phyloP scores from a whole-genome alignment of 35 echinoderm and acorn worm genomes.

The Acanthaster planci region DNA sequence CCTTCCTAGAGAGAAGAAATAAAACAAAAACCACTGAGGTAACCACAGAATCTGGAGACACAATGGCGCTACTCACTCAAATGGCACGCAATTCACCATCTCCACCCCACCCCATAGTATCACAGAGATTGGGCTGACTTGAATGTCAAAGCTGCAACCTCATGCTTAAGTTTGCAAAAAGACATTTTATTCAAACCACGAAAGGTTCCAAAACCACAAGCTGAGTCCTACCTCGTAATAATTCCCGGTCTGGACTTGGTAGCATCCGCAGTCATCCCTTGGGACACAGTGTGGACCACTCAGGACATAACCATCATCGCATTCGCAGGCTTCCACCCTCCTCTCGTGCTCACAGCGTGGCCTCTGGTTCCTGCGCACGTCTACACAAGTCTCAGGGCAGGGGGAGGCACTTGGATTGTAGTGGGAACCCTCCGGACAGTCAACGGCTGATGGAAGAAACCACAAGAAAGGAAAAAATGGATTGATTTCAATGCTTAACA shows the following conservation, averaged over 20 bases:
- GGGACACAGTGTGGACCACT: constrained; percentile 55
- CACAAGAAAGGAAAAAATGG: too few relatives aligned
- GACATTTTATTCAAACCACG: background rate
- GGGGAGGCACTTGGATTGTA: constrained; percentile 44
- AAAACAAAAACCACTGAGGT: constrained; percentile 7
- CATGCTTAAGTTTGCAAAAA: background rate
- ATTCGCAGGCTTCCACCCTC: constrained; percentile 75
- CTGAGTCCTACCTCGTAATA: constrained; percentile 7
- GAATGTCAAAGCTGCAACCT: background rate
- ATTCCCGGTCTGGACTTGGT: background rate
- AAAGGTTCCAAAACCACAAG: background rate
- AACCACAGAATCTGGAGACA: background rate
- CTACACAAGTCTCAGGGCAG: constrained; percentile 60
- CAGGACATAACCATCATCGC: constrained; percentile 51
- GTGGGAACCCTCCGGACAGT: constrained; percentile 41
- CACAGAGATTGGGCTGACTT: too few relatives aligned
- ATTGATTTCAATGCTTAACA: too few relatives aligned
- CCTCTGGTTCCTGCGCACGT: background rate
- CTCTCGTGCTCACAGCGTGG: constrained; percentile 13
- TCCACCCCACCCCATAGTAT: too few relatives aligned
- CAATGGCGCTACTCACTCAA: too few relatives aligned
- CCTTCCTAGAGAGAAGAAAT: constrained; percentile 32
- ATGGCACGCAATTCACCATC: too few relatives aligned
- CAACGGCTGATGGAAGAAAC: constrained; percentile 49
- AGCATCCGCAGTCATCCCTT: constrained; percentile 56